Percentiles rank a stretch among this genome's conserved stretches.
Evolutionary conservation across 2,888 invertebrate species (phyloP).

Genomic region (Parnassius orleans): DNA sequence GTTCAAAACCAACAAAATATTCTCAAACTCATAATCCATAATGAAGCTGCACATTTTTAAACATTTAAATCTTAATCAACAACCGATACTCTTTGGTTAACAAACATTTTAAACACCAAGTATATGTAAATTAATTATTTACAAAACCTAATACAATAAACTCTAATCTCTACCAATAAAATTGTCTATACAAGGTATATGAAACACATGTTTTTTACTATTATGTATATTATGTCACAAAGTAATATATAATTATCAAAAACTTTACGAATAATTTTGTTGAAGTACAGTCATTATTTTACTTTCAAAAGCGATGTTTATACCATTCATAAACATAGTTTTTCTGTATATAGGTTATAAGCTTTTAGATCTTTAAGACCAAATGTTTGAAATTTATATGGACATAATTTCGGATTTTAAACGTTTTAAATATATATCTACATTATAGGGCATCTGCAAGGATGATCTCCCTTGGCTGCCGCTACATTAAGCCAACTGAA

Average conservation of each 20-base stretch:
- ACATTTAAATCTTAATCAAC: conserved; percentile 8
- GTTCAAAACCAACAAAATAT: too few species aligned
- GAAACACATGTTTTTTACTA: too few species aligned
- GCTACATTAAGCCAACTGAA: conserved; percentile 70
- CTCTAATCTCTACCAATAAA: neutral
- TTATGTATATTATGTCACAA: too few species aligned
- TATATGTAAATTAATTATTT: conserved; percentile 22
- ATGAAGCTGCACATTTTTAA: conserved; percentile 7
- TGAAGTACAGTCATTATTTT: neutral
- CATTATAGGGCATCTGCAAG: conserved; percentile 30
- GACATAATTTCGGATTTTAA: too few species aligned
- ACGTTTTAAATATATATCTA: conserved; percentile 29
- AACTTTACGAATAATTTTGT: conserved; percentile 14
- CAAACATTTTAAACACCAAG: conserved; percentile 18
- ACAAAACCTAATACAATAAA: conserved; percentile 25
- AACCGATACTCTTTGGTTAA: conserved; percentile 10
- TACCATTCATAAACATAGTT: too few species aligned
- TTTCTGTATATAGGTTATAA: neutral
- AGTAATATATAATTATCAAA: too few species aligned
- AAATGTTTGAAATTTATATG: conserved; percentile 13
- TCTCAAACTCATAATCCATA: conserved; percentile 6
- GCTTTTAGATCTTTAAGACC: conserved; percentile 20
- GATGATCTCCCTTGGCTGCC: conserved; percentile 56
- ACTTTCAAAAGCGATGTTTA: too few species aligned
- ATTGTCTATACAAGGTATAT: conserved; percentile 9